These are phyloP conservation scores for Macaria notata DNA, from an alignment of 2,888 invertebrate species.

Conservation along the genomic window DNA sequence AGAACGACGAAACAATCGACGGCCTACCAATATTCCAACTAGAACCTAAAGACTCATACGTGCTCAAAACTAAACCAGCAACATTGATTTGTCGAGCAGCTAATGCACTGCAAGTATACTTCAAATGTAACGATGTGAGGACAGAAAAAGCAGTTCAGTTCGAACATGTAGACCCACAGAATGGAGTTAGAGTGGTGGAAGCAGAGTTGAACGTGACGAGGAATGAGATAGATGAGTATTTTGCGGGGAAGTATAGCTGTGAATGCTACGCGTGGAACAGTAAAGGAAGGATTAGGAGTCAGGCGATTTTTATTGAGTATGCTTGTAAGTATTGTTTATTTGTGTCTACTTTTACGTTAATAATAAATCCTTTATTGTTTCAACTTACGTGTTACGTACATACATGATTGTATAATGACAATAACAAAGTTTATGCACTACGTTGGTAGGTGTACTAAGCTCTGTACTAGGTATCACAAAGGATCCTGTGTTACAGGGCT, in stretches of 20 bases:
- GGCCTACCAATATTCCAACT: constrained; percentile 92
- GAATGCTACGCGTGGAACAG: constrained; percentile 94
- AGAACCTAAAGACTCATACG: constrained; percentile 94
- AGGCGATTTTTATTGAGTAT: constrained; percentile 88
- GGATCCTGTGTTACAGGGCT: too few species aligned
- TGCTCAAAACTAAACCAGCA: constrained; percentile 94
- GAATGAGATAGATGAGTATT: constrained; percentile 92
- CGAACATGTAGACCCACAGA: constrained; percentile 90
- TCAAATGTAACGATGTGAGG: constrained; percentile 89
- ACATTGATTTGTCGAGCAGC: constrained; percentile 93
- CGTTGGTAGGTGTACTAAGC: too few species aligned
- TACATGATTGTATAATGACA: too few species aligned
- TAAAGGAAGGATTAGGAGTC: constrained; percentile 88
- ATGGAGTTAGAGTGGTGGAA: constrained; percentile 89
- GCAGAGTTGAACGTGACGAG: constrained; percentile 89
- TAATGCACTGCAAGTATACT: constrained; percentile 91
- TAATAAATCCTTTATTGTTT: too few species aligned
- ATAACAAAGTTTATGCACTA: too few species aligned
- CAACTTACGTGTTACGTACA: too few species aligned
- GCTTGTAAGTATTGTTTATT: constrained; percentile 89
- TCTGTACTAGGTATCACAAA: too few species aligned
- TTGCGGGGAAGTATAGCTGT: constrained; percentile 91
- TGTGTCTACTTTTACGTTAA: too few species aligned
- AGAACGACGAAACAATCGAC: constrained; percentile 84
- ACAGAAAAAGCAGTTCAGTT: constrained; percentile 82